Conservation (phyloP, 1,140 invertebrate species). For the Microplitis demolitor region DNA sequence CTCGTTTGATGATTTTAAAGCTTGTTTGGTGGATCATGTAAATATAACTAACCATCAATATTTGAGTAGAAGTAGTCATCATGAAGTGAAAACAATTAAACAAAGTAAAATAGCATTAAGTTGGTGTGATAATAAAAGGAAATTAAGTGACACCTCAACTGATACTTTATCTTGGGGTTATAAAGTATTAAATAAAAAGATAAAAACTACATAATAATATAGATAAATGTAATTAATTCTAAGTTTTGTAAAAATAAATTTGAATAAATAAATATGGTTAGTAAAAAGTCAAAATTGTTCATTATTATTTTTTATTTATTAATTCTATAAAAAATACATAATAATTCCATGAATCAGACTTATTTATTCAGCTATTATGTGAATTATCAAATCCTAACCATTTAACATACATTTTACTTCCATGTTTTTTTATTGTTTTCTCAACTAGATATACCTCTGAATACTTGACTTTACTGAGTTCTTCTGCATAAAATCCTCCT, state of each 20-base stretch:
- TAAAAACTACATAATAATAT: no score
- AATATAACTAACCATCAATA: not conserved
- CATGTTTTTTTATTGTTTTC: not conserved
- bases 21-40: not conserved
- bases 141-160: no score
- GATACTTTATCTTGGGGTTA: no score
- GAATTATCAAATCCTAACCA: slow-evolving; percentile 14
- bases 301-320: no score
- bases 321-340: no score
- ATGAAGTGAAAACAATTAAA: slow-evolving; percentile 15
- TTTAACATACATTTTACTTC: slow-evolving; percentile 8
- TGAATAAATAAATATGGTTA: no score
- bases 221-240: no score
- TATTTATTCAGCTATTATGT: no score
- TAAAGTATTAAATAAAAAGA: not conserved
- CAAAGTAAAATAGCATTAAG: no score
- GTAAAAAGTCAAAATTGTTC: no score
- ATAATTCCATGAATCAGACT: no score
- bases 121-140: not conserved
- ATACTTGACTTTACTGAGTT: slow-evolving; percentile 5
- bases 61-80: not conserved
- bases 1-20: slow-evolving; percentile 19
- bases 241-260: no score
- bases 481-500: slow-evolving; percentile 10
- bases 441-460: slow-evolving; percentile 12